Conservation (phyloP, 2,888 invertebrate genomes). For the Mongoloraphidia duomilia region DNA sequence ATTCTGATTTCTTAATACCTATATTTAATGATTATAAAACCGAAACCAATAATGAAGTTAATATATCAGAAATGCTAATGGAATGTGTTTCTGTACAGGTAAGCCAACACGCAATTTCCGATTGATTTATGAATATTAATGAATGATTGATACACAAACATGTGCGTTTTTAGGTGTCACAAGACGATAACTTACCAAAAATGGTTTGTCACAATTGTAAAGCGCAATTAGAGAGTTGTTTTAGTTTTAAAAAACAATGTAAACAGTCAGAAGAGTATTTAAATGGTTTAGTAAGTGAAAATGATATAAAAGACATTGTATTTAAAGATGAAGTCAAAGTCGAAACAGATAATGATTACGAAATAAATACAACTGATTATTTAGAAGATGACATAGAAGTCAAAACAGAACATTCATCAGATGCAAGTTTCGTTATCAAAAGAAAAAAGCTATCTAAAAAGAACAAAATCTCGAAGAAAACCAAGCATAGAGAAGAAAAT, state of each 20-base stretch:
- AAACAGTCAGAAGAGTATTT: background rate
- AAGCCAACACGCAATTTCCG: background rate
- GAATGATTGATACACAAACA: background rate
- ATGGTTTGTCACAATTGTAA: background rate
- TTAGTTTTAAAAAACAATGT: background rate
- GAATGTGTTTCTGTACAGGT: background rate
- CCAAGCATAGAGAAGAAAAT: background rate
- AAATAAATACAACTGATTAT: background rate
- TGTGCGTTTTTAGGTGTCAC: background rate
- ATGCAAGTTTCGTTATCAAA: background rate
- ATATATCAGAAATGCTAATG: background rate
- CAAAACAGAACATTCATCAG: background rate
- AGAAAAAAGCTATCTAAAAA: background rate
- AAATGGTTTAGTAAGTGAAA: background rate
- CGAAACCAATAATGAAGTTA: background rate
- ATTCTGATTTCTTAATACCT: background rate
- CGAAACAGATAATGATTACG: too few relatives aligned
- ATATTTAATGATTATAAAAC: background rate
- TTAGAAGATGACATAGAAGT: background rate
- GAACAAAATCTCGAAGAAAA: background rate
- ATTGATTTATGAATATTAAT: background rate
- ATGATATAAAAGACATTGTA: background rate
- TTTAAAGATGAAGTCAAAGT: background rate
- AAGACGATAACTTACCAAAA: background rate
- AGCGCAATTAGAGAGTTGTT: background rate